These are phyloP conservation scores for Drosophila ironensis DNA, from an alignment of 1,140 invertebrate genomes.

Conservation along the genomic window DNA sequence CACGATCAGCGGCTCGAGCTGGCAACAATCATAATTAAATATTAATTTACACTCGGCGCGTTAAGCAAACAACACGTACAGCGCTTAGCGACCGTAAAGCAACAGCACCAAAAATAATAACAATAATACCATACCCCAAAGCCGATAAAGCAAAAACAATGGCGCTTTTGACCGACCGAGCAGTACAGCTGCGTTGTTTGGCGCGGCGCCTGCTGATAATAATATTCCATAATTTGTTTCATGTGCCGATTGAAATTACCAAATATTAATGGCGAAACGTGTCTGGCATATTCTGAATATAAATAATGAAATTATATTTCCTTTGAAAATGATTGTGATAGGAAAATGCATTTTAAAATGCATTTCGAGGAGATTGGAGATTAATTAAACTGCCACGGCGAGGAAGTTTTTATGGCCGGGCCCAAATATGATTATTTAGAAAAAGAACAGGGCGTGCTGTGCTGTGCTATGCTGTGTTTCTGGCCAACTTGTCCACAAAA, in stretches of 20 bases:
- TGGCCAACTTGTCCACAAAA: conserved; percentile 18
- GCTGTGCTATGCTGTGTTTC: conserved; percentile 14
- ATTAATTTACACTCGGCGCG: conserved; percentile 74
- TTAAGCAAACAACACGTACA: conserved; percentile 75
- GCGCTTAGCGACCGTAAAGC: conserved; percentile 21
- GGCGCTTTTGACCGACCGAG: conserved; percentile 27
- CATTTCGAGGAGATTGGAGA: conserved; percentile 62
- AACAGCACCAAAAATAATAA: conserved; percentile 9
- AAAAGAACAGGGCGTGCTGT: conserved; percentile 64
- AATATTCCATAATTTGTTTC: conserved; percentile 65
- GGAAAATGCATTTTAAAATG: conserved; percentile 61
- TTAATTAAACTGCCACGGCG: conserved; percentile 63
- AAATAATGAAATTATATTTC: conserved; percentile 53
- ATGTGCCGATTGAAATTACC: conserved; percentile 65
- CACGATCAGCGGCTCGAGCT: conserved; percentile 32
- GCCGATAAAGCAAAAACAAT: conserved; percentile 18
- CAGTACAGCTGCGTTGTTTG: conserved; percentile 38
- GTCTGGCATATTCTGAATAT: conserved; percentile 60
- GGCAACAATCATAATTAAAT: conserved; percentile 73
- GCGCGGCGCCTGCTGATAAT: conserved; percentile 48
- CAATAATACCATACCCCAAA: conserved; percentile 2
- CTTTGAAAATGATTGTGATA: conserved; percentile 30
- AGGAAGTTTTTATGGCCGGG: conserved; percentile 34
- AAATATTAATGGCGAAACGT: conserved; percentile 69
- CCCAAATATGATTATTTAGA: conserved; percentile 19